Base-by-base conservation (phyloP, 1,140 invertebrate genomes). In the Zophobas morio region DNA sequence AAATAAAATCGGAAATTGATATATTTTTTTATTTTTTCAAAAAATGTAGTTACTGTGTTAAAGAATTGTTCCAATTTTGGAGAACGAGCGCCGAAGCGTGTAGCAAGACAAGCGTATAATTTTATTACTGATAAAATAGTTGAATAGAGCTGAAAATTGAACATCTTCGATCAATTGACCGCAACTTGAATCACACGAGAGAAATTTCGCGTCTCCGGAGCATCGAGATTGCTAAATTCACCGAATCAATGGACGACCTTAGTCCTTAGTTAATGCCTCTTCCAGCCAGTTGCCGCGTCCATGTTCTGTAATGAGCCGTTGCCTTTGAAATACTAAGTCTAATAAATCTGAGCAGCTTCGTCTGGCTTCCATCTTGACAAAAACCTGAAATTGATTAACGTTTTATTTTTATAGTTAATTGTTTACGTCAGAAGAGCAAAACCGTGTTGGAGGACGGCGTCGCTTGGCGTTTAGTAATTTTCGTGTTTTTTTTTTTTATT, bases 221-320 rank as follows among this genome's bases (percentile, higher is more conserved):
- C 20, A 20, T 51, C 4, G 49, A 51, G 2, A 6, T 51, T 51
- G 20, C 20, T 8, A 46, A 46, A 46, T 51, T 51, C 60, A 66
- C 6, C 33, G 60, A 66, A 66, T 66, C n/a, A 66, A 66, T 32
- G 60, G 39, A 66, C 39, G 39, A 32, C 33, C 32, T 66, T 66
- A 66, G 60, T 66, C 60, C 60, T 66, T 66, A 66, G 60, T 66
- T 66, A 66, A 66, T 66, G 60, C 60, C 60, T 66, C 42, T 66
- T 66, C 60, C 60, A 66, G 60, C 60, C 60, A 66, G 60, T 39
- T 66, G 60, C 60, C 60, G 60, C 39, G 60, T 66, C 60, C 60
- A 66, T 66, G n/a, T 46, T 66, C 60, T 66, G 6, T 39, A 66
- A 66, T 66, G 37, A 40, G 39, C 42, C 42, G 8, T 66, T 66